phyloP scores from a whole-genome alignment of 2,888 invertebrate species.

The Nemotelus nigrinus region DNA sequence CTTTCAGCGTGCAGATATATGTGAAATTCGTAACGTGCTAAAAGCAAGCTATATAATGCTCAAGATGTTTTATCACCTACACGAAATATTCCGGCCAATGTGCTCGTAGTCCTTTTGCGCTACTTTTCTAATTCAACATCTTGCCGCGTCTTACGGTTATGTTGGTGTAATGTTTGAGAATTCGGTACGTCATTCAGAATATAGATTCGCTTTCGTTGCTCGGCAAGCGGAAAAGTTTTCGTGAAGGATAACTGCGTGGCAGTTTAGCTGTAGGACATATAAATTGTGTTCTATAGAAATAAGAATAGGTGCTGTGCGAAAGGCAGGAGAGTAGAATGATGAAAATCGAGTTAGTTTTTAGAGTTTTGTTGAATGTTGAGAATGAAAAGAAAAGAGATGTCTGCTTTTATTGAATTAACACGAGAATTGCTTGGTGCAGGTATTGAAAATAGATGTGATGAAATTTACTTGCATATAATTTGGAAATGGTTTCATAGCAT shows the following conservation, averaged over 20 bases:
- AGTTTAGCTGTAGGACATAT: slow-evolving; percentile 22
- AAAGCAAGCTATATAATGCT: not conserved
- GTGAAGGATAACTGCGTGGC: slow-evolving; percentile 26
- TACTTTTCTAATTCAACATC: not conserved
- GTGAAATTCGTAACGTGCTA: not conserved
- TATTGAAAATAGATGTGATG: no score
- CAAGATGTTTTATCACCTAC: not conserved
- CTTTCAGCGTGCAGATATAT: not conserved
- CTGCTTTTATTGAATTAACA: no score
- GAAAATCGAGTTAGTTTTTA: no score
- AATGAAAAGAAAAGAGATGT: no score
- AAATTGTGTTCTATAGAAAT: slow-evolving; percentile 6
- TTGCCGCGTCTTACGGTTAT: not conserved
- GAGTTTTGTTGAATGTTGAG: no score
- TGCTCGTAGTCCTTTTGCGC: no score
- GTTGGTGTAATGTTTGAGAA: not conserved
- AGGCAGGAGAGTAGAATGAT: no score
- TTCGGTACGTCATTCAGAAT: not conserved
- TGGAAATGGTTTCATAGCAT: no score
- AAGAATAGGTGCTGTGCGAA: no score
- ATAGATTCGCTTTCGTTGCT: not conserved
- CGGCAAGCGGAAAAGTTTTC: not conserved
- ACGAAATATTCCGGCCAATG: not conserved
- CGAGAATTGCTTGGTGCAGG: no score
- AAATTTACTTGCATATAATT: no score